Base-by-base conservation (phyloP, 2,797 vertebrate genomes). In the Pseudomugil tenellus region DNA sequence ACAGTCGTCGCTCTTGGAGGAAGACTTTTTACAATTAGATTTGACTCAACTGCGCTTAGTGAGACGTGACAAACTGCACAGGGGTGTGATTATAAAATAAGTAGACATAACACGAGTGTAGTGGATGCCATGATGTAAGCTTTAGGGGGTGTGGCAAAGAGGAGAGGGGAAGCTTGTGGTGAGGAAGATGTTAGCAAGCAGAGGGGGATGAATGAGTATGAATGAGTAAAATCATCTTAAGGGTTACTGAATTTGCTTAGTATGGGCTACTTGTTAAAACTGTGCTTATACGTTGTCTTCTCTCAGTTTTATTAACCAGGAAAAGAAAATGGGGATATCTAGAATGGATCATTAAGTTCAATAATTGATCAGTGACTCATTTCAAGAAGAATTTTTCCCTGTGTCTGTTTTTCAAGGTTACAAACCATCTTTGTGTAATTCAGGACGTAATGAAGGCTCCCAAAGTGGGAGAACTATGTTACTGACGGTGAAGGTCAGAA, bases 21-120 rank as follows among this genome's bases (percentile, higher is more conserved):
- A 29, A 28, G 35, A 26, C 7, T 12, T 11, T 6, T 1, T 37
- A 17, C 37, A 7, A 21, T 1, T 6, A 43, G 12, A 34, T 56
- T 26, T 52, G 21, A 34, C 2, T 58, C 56, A 39, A 6, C 2
- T 4, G 4, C 28, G 39, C 46, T 43, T 19, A 46, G 63, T 61
- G 67, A 57, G 71, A 88, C 78, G 67, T 84, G 86, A 84, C 72
- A 37, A 72, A 57, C 67, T 29, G 66, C 79, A 84, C 75, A 58
- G 35, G 23, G 11, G 64, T 66, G 58, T 62, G 43, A 31, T 41
- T 48, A 54, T 80, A 25, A 62, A 34, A 56, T 61, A 43, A 58
- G 31, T 3, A 43, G 60, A 34, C 66, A 35, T 1, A 48, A 21
- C 72, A 61, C 60, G 29, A 28, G 12, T 31, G 67, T 52, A 48